Evolutionary conservation across 2,113 vertebrate genomes (phyloP), one percentile per base, ranked within the genome.

Genomic region (Stigmatopora nigra): DNA sequence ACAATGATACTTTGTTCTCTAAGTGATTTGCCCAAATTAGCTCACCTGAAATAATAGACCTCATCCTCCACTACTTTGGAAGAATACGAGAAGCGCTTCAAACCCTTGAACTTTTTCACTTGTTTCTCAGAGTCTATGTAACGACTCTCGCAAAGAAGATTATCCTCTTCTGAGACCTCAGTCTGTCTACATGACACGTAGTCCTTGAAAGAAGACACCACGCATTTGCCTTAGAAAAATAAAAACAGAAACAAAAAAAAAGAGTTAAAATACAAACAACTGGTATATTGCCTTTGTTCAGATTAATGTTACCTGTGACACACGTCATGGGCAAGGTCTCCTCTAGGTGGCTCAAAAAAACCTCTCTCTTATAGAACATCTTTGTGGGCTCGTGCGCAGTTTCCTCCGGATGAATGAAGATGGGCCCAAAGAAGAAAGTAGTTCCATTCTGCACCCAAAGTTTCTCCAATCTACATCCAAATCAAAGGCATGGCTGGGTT

Each of bases 361-460:
- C 93, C 89, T 99, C 97, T 84, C 93, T 94, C 86, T 97, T 96
- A 86, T 99, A 99, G 82, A 99, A 99, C 97, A 99, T 99, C 89
- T 96, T 99, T 36, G 97, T 99, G 71, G 97, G 97, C 57, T 99
- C 97, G 48, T 99, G 97, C 66, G 95, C 94, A 0, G 97, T 99
- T 81, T 99, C 97, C 77, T 98, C 97, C 7, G 97, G 97, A 67
- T 97, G 93, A 78, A 99, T 95, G 72, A 99, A 99, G 72, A 99
- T 95, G 5, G 97, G 97, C 53, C 97, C 97, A 78, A 96, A 99
- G 83, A 99, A 97, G 86, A 93, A 95, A 0, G 91, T 89, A 3
- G 92, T 90, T 85, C 94, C 94, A 77, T 94, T 93, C 73, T 93
- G 90, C 58, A 94, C 87, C 96, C 96, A 99, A 86, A 99, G 92